These are phyloP conservation scores for Pyrrhosoma nymphula DNA, from an alignment of 2,888 invertebrate genomes.

Conservation along the genomic window DNA sequence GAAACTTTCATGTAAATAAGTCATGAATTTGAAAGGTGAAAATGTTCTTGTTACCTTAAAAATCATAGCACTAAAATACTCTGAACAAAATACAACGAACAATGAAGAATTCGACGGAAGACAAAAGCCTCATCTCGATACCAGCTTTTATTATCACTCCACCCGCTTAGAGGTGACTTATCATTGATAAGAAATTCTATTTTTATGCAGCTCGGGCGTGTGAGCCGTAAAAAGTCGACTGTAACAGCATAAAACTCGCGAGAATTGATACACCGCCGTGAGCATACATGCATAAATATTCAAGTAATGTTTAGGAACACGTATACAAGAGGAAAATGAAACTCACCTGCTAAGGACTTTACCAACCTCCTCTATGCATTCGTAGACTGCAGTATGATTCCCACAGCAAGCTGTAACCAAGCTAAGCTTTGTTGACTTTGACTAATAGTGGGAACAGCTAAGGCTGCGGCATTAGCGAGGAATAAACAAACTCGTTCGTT, in stretches of 20 bases:
- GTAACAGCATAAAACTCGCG: too few species aligned
- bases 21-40: too few species aligned
- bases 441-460: background rate
- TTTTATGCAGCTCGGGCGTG: too few species aligned
- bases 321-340: background rate
- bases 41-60: too few species aligned
- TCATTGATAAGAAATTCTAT: too few species aligned
- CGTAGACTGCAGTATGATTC: background rate
- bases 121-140: too few species aligned
- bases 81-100: too few species aligned
- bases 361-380: background rate
- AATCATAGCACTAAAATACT: too few species aligned
- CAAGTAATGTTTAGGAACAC: background rate
- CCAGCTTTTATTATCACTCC: too few species aligned
- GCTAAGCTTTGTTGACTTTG: background rate
- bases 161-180: too few species aligned
- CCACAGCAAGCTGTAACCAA: background rate
- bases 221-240: too few species aligned
- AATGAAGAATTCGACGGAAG: background rate
- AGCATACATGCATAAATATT: background rate
- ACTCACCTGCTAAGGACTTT: background rate
- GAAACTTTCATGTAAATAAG: too few species aligned
- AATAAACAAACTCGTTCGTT: background rate
- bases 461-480: background rate
- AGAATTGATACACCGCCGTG: background rate